A percentile compares a stretch with the other conserved stretches of the same genome.
These are phyloP conservation scores for Xyrichtys novacula DNA, from an alignment of 2,797 vertebrate genomes.

Conservation along the genomic window DNA sequence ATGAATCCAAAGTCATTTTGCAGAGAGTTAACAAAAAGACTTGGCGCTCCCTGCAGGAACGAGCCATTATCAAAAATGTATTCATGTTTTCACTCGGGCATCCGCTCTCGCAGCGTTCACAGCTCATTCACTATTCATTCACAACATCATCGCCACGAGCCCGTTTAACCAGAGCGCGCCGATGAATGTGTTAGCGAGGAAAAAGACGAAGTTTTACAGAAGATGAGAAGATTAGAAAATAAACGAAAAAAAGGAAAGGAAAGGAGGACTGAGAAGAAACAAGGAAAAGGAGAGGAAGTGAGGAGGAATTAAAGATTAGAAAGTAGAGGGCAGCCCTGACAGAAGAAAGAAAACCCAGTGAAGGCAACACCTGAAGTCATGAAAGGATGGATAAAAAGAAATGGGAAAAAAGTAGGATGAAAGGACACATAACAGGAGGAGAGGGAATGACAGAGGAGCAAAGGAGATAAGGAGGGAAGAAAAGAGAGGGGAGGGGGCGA, in stretches of 20 bases:
- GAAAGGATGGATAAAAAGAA: not conserved
- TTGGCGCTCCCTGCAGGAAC: constrained; percentile 19
- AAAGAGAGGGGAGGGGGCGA: not conserved
- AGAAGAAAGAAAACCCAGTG: not conserved
- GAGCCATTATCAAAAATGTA: constrained; percentile 54
- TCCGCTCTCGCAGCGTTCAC: constrained; percentile 52
- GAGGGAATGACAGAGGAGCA: not conserved
- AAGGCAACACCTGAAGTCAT: too few relatives aligned
- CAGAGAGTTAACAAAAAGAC: constrained; percentile 54
- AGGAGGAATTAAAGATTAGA: not conserved
- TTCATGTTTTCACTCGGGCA: constrained; percentile 54
- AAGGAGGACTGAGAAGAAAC: too few relatives aligned
- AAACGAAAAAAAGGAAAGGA: not conserved
- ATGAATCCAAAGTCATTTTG: constrained; percentile 42
- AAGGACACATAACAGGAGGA: not conserved
- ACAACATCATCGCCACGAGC: constrained; percentile 43
- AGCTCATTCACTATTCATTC: constrained; percentile 65
- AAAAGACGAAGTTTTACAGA: not conserved
- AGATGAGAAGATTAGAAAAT: not conserved
- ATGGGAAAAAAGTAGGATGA: not conserved
- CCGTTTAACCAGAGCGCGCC: constrained; percentile 6
- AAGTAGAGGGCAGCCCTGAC: not conserved
- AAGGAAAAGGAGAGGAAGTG: not conserved
- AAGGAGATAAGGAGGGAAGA: constrained; percentile 14
- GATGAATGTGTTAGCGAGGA: not conserved